Evolutionary conservation across 2,113 vertebrate species (phyloP).

Genomic region (Galbula dea): DNA sequence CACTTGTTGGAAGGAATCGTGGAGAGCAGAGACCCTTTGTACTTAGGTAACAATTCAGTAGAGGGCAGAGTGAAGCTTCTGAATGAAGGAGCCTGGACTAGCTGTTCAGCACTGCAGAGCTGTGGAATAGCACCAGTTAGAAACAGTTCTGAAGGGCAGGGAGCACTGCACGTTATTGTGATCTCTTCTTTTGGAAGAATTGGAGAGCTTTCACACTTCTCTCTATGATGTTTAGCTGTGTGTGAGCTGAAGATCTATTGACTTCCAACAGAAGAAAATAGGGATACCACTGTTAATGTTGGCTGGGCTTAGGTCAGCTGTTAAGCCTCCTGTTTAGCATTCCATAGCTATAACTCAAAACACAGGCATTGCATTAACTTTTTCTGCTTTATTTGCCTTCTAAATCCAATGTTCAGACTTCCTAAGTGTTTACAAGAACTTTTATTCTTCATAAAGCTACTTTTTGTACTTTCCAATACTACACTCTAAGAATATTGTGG

Average conservation of each 20-base stretch:
- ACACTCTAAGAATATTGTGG: not conserved
- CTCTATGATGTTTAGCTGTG: not conserved
- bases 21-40: not conserved
- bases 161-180: not conserved
- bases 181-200: not conserved
- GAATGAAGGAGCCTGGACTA: not conserved
- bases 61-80: slow-evolving; percentile 52
- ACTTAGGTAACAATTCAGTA: not conserved
- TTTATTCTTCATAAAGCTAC: not conserved
- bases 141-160: not conserved
- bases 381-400: not conserved
- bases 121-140: not conserved
- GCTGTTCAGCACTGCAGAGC: not conserved
- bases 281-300: not conserved
- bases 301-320: not conserved
- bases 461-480: not conserved
- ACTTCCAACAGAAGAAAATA: not conserved
- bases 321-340: not conserved
- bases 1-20: not conserved
- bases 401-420: not conserved
- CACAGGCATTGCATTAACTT: not conserved
- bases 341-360: not conserved
- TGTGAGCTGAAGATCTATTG: not conserved
- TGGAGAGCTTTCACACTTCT: not conserved
- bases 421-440: not conserved